Evolutionary conservation across 1,140 invertebrate species (phyloP), one percentile per base, ranked within the genome.

Genomic region (Papilio glaucus): DNA sequence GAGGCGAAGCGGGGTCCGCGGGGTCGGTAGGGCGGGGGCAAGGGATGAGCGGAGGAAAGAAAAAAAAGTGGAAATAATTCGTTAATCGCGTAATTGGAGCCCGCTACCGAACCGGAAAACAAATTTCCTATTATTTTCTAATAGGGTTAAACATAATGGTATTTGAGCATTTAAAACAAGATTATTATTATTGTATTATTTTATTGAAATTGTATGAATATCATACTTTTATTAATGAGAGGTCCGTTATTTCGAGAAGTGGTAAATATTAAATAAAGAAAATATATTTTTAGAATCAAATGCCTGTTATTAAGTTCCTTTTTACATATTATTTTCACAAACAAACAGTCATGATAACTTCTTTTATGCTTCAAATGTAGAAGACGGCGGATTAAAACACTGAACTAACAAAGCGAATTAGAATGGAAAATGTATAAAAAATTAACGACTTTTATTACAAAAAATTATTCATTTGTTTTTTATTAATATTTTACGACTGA

Each of bases 31-130:
- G 12, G 49, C 49, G 67, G 65, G 26, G 15, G 4, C 5, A 15
- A 13, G 24, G 41, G 41, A 13, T 26, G 72, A 73, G 71, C 45
- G 0, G 39, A 74, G 57, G 77, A 65, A 67, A 33, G 75, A 80
- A 75, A 87, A 92, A 92, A 92, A 91, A 89, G 87, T 91, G 90
- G 88, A 92, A 92, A 91, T 91, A 92, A 91, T 92, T 92, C 88
- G 80, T 90, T 92, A 92, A 92, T 92, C 84, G 75, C 90, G 90
- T 92, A 92, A 92, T 92, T 91, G 90, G 85, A 86, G 82, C 88
- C 82, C 88, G 90, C 90, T 88, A 92, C 87, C 90, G 90, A 92
- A 92, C 90, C 90, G 90, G 90, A 92, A 92, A 91, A 91, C 90
- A 91, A 33, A 33, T 33, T 33, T 89, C 86, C 88, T 89, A 90